Evolutionary conservation across 2,113 vertebrate species (phyloP).

Genomic region (Sinocyclocheilus anophthalmus): DNA sequence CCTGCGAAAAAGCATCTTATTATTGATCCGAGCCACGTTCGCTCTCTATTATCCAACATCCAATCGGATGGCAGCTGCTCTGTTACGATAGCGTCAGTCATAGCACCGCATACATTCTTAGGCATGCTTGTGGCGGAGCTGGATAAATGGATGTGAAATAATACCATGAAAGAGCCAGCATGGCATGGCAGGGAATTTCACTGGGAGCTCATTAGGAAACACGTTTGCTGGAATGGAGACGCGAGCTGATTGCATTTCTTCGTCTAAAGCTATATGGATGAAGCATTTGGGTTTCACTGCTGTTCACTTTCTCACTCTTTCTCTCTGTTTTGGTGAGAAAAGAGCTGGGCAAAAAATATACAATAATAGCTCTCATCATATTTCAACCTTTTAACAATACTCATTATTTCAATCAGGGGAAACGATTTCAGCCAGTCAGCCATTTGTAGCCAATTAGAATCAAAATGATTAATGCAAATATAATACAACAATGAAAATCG

Average conservation of each 20-base stretch:
- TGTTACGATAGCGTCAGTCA: constrained; percentile 63
- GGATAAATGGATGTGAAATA: constrained; percentile 76
- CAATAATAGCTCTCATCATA: too few species aligned
- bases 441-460: not conserved
- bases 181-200: constrained; percentile 62
- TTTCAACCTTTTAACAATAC: too few species aligned
- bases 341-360: not conserved
- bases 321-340: not conserved
- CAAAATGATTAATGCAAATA: not conserved
- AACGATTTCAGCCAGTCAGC: not conserved
- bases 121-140: constrained; percentile 67
- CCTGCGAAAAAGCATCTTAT: constrained; percentile 50
- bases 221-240: constrained; percentile 57
- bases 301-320: too few species aligned
- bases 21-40: constrained; percentile 68
- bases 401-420: too few species aligned
- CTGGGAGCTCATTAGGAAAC: constrained; percentile 51
- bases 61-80: constrained; percentile 58
- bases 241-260: constrained; percentile 60
- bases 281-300: constrained; percentile 52
- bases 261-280: not conserved
- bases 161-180: constrained; percentile 70
- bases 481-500: not conserved
- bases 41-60: constrained; percentile 69
- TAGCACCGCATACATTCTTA: constrained; percentile 65